Base-by-base conservation (phyloP, 2,113 vertebrate genomes). In the Gavialis gangeticus region DNA sequence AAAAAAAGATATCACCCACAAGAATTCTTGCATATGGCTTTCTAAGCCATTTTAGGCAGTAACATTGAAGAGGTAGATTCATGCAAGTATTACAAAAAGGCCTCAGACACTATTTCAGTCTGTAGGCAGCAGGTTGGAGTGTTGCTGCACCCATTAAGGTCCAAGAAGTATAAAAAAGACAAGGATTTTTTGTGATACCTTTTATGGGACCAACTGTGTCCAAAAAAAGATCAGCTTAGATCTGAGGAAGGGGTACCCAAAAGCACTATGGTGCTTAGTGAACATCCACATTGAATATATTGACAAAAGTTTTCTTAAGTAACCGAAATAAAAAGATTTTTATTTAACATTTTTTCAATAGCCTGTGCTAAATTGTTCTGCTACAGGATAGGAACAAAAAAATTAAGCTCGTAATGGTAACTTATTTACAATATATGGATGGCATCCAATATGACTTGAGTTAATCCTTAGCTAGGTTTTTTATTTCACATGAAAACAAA, bases 401-500 rank as follows among this genome's bases (percentile, higher is more conserved):
- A 75, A 75, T 85, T 57, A 82, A 78, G 62, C n/a, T 91, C 58
- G 37, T 87, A 91, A 58, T 37, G 28, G 77, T 21, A 75, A 83
- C 5, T 85, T 5, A 4, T 73, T 93, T 92, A 25, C 63, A 92
- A 85, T 80, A 64, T 57, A 85, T 30, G 77, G 77, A 91, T 87
- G 73, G 66, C 17, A 71, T 83, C 85, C 85, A 83, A 10, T 77
- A 80, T 25, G 91, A 92, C 10, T 78, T 67, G 30, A 91, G 18
- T 69, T 87, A 85, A 91, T 93, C 55, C 30, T 92, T 63, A 87
- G 22, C 5, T 30, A 94, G 60, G 12, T 80, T 66, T 81, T 81
- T 54, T 81, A 30, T 91, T 96, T 77, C 76, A 92, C 60, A 87
- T 4, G 59, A 88, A 88, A 92, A 46, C 57, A 81, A 46, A 56